A percentile compares a stretch with the other conserved stretches of the same genome.
These are phyloP conservation scores for Pseudomyrmex gracilis DNA, from an alignment of 1,140 invertebrate species.

Conservation along the genomic window DNA sequence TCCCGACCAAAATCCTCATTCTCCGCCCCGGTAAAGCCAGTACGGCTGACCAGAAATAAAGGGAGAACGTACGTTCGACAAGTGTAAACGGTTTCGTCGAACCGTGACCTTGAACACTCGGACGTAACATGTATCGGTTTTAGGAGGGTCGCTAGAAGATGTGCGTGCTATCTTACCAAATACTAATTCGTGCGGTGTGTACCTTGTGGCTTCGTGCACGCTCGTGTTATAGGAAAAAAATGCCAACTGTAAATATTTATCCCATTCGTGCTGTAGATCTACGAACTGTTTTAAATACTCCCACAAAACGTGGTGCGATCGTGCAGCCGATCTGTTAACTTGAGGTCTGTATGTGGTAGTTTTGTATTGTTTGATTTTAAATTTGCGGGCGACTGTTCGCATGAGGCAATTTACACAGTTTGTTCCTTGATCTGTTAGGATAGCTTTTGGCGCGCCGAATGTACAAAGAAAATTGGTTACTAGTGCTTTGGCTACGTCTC, in stretches of 20 bases:
- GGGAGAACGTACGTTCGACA: no score
- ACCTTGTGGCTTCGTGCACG: slow-evolving; percentile 61
- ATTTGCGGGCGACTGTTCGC: slow-evolving; percentile 9
- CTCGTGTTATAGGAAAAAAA: slow-evolving; percentile 56
- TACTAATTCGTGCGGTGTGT: slow-evolving; percentile 8
- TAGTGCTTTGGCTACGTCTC: slow-evolving; percentile 56
- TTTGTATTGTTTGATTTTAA: not conserved
- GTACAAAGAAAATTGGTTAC: slow-evolving; percentile 46
- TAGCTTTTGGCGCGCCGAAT: slow-evolving; percentile 2
- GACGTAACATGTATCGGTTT: not conserved
- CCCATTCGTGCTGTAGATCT: slow-evolving; percentile 1
- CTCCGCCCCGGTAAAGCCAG: no score
- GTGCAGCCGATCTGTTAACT: not conserved
- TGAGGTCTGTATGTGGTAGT: slow-evolving; percentile 5
- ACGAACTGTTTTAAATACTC: slow-evolving; percentile 38
- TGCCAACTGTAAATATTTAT: slow-evolving; percentile 41
- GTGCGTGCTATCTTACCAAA: slow-evolving; percentile 2
- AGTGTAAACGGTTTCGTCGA: no score
- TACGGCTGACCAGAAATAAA: no score
- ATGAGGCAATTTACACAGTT: no score
- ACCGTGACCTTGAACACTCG: no score
- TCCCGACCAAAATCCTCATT: no score
- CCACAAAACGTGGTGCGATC: not conserved
- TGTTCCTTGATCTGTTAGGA: slow-evolving; percentile 6
- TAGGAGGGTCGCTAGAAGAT: not conserved